Evolutionary conservation across 2,888 invertebrate species (phyloP).

Genomic region (Drosophila ochracea): DNA sequence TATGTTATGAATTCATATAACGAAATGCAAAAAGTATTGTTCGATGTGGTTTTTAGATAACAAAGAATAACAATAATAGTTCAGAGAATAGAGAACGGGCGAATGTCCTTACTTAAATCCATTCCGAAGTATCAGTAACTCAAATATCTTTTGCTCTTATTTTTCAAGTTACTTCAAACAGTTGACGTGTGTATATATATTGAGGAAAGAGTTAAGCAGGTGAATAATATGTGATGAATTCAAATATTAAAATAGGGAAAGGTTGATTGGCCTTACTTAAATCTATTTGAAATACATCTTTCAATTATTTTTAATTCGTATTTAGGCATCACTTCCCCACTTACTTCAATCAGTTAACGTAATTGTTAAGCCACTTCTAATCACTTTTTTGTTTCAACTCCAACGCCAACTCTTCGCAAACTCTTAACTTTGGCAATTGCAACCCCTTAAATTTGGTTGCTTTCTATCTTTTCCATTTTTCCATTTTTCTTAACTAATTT

Average conservation of each 20-base stretch:
- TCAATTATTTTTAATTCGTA: not conserved
- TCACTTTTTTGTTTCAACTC: not conserved
- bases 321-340: not conserved
- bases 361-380: not conserved
- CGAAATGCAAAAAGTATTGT: not conserved
- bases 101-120: not conserved
- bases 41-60: not conserved
- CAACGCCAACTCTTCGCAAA: conserved; percentile 14
- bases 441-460: conserved; percentile 43
- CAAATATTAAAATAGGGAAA: not conserved
- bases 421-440: conserved; percentile 33
- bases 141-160: not conserved
- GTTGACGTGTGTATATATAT: not conserved
- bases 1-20: not conserved
- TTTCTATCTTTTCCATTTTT: not conserved
- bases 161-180: not conserved
- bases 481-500: conserved; percentile 50
- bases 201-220: not conserved
- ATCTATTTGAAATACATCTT: not conserved
- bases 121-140: not conserved
- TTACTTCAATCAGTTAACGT: not conserved
- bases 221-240: not conserved
- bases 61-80: not conserved
- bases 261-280: not conserved
- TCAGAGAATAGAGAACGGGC: not conserved